Evolutionary conservation across 2,797 vertebrate species (phyloP), one percentile per base, ranked within the genome.

Genomic region (Paedocypris micromegethes): DNA sequence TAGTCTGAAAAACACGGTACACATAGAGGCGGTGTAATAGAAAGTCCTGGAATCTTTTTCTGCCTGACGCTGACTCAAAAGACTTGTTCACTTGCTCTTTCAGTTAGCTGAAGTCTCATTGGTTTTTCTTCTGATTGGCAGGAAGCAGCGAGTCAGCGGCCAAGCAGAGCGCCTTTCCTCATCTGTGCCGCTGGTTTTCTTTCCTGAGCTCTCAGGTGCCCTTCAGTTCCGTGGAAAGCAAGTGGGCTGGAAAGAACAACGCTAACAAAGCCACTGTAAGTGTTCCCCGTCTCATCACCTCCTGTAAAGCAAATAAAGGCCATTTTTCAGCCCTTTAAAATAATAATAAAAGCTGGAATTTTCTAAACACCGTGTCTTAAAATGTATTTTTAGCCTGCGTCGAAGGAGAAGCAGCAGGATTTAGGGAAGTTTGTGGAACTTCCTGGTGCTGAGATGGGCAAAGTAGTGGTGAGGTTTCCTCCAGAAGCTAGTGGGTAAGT

Each of bases 401-500:
- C 69, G 2, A 84, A 80, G 72, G 92, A 98, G 55, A 98, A 95
- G 88, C 94, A 93, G 81, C 87, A 86, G 0, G 97, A 99, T 83
- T 61, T 97, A 6, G 97, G 96, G 50, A 99, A 98, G 81, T 99
- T 99, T 87, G 90, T 95, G 78, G 97, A 99, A n/a, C 88, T 99
- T 73, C 97, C 96, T 3, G 96, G 92, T 66, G 95, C 96, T 50
- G 97, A 98, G 82, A 88, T 97, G 90, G 97, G 97, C 59, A 98
- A 98, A 57, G 95, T 99, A 78, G 93, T 95, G 45, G 96, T 99
- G 72, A 88, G 97, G 23, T 99, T 99, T 83, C 96, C 97, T 70
- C 97, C 97, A 4, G 97, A 98, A 81, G 96, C 96, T 79, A 99
- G 97, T 48, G 97, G 97, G 97, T 99, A 88, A 90, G 93, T 76